Evolutionary conservation across 2,888 invertebrate species (phyloP).

Genomic region (Mechanitis messenoides): DNA sequence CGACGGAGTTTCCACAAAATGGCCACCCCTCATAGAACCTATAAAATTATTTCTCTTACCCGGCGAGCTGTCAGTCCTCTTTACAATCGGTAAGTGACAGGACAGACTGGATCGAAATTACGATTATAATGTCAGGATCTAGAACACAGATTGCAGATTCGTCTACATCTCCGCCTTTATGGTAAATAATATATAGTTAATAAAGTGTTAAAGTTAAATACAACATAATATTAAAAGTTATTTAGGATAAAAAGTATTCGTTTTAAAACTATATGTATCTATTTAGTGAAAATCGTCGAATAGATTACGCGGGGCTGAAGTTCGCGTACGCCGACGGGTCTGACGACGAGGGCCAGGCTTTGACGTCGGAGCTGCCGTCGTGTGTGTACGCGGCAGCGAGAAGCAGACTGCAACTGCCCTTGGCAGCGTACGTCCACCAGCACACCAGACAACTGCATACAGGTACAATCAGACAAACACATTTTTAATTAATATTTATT

Average conservation of each 20-base stretch:
- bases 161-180: constrained; percentile 81
- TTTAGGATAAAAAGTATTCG: neutral
- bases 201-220: no score
- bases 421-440: constrained; percentile 69
- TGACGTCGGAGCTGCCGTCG: constrained; percentile 84
- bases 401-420: constrained; percentile 57
- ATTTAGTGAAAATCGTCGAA: constrained; percentile 54
- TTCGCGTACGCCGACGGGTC: constrained; percentile 65
- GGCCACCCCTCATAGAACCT: constrained; percentile 45
- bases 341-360: constrained; percentile 70
- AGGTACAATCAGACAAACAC: constrained; percentile 37
- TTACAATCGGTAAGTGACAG: constrained; percentile 31
- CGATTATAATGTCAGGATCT: constrained; percentile 53
- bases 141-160: constrained; percentile 81
- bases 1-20: constrained; percentile 32
- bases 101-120: constrained; percentile 7
- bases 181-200: constrained; percentile 49
- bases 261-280: constrained; percentile 8
- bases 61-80: constrained; percentile 41
- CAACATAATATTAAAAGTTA: no score
- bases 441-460: constrained; percentile 62
- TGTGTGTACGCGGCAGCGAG: constrained; percentile 85
- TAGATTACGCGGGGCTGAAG: constrained; percentile 62
- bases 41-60: constrained; percentile 52
- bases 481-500: neutral